phyloP scores from a whole-genome alignment of 2,888 invertebrate species.

The Synanthedon myopaeformis region DNA sequence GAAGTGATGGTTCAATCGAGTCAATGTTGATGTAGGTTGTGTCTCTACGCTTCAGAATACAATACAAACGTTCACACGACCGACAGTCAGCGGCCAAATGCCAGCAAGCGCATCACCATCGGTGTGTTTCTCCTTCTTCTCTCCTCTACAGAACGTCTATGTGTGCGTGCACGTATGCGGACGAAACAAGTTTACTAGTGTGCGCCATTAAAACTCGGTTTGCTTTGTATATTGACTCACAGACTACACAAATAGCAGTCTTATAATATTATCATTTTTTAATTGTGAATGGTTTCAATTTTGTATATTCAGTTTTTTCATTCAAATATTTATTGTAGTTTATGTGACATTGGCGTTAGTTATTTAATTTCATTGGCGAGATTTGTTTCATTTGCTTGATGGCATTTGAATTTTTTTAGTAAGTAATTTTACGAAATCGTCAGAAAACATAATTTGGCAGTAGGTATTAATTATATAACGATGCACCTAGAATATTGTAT shows the following conservation, averaged over 20 bases:
- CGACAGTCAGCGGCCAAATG: constrained; percentile 57
- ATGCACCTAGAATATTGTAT: too few species aligned
- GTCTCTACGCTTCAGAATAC: constrained; percentile 24
- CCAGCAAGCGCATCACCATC: constrained; percentile 23
- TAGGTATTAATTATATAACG: too few species aligned
- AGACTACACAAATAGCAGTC: not conserved
- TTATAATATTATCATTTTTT: not conserved
- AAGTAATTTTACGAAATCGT: too few species aligned
- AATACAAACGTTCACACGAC: constrained; percentile 37
- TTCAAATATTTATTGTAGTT: too few species aligned
- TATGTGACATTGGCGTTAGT: too few species aligned
- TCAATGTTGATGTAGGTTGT: constrained; percentile 67
- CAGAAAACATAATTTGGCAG: too few species aligned
- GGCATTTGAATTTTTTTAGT: too few species aligned
- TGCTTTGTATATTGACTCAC: not conserved
- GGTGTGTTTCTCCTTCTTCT: constrained; percentile 6
- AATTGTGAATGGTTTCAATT: not conserved
- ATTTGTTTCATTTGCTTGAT: too few species aligned
- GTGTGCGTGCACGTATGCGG: constrained; percentile 3
- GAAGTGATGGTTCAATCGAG: constrained; percentile 46
- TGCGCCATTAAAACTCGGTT: not conserved
- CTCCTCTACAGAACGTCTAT: constrained; percentile 5
- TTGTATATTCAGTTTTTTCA: too few species aligned
- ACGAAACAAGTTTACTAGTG: constrained; percentile 1
- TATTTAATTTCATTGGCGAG: too few species aligned